phyloP scores from a whole-genome alignment of 1,140 invertebrate genomes.

The Cotesia vestalis region DNA sequence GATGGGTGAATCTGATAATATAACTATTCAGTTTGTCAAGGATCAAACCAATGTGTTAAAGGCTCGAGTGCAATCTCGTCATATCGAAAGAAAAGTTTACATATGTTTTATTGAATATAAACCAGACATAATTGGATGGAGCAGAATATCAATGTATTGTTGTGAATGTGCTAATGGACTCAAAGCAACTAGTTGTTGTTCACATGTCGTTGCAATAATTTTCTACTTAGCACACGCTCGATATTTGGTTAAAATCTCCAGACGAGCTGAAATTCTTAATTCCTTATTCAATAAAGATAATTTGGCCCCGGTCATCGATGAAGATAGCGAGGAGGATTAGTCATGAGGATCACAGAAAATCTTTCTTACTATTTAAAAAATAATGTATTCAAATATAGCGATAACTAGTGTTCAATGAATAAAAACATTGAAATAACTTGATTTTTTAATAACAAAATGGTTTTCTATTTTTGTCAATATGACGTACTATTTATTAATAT shows the following conservation, averaged over 20 bases:
- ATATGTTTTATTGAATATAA: constrained; percentile 44
- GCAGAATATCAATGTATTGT: constrained; percentile 35
- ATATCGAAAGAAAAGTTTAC: constrained; percentile 38
- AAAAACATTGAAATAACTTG: no score
- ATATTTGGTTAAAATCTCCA: constrained; percentile 39
- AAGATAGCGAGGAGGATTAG: constrained; percentile 32
- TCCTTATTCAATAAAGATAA: constrained; percentile 34
- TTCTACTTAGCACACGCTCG: constrained; percentile 42
- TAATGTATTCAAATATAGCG: no score
- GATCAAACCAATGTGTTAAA: constrained; percentile 35
- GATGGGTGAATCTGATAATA: constrained; percentile 28
- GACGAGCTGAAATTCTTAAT: constrained; percentile 35
- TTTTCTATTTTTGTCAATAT: no score
- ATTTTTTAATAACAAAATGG: no score
- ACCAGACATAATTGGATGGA: constrained; percentile 33
- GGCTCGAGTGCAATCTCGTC: constrained; percentile 37
- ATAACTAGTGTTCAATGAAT: no score
- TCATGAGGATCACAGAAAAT: no score
- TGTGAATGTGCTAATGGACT: constrained; percentile 41
- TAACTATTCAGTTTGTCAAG: constrained; percentile 31
- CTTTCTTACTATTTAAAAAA: no score
- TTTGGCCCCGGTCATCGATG: constrained; percentile 21
- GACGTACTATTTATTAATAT: no score
- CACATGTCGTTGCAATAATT: constrained; percentile 40
- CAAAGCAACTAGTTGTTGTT: constrained; percentile 37